Conservation (phyloP, 2,113 vertebrate species). For the Ceyx margarethae region DNA sequence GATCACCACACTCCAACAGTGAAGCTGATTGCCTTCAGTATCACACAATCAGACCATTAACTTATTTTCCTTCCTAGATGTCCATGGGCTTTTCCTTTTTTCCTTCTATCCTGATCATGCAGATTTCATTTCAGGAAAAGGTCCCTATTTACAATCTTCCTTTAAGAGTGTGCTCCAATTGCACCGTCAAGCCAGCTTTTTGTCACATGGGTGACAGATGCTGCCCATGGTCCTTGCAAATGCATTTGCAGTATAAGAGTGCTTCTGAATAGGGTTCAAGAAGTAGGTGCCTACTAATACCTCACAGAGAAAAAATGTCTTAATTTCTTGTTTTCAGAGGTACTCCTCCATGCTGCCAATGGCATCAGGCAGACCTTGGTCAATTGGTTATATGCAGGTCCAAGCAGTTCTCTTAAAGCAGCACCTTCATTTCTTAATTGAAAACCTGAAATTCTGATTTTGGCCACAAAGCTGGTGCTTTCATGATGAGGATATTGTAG, state of each 20-base stretch:
- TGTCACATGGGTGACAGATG: not conserved
- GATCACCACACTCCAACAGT: not conserved
- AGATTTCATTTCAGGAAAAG: not conserved
- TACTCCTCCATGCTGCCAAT: not conserved
- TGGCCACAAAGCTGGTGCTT: not conserved
- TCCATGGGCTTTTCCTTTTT: not conserved
- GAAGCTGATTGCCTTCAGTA: not conserved
- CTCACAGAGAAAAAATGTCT: not conserved
- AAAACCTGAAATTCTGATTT: not conserved
- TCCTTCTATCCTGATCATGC: not conserved
- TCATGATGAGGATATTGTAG: not conserved
- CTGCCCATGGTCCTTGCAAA: not conserved
- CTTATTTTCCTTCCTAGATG: not conserved
- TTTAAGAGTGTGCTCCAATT: not conserved
- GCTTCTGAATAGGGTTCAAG: not conserved
- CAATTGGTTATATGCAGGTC: not conserved
- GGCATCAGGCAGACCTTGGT: not conserved
- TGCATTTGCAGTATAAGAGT: not conserved
- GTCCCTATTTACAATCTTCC: not conserved
- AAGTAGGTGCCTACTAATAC: not conserved
- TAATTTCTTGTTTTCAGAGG: not conserved
- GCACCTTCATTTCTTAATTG: not conserved
- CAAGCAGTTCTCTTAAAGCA: not conserved
- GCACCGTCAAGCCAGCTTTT: not conserved
- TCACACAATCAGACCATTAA: not conserved